Evolutionary conservation across 1,140 invertebrate species (phyloP), one percentile per base, ranked within the genome.

Genomic region (Periplaneta americana): DNA sequence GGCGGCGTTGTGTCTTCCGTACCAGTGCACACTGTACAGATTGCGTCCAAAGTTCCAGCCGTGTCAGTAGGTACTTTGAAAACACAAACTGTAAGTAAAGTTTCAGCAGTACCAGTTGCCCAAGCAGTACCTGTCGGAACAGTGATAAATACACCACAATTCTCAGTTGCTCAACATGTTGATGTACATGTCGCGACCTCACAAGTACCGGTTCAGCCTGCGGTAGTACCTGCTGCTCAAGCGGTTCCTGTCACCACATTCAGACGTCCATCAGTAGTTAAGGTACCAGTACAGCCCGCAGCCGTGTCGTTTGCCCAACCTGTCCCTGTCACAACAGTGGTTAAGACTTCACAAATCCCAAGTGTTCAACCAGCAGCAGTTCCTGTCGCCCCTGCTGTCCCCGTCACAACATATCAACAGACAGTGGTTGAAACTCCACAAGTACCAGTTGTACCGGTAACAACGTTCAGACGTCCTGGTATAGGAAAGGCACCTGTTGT

Each of bases 231-330:
- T 3, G 15, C 22, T n/a, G n/a, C n/a, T n/a, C n/a, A n/a, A n/a
- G n/a, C 79, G 34, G 34, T 35, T 9, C 36, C 39, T n/a, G 6
- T n/a, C 6, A 9, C 48, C 13, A 34, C 79, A n/a, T 13, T 33
- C n/a, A 57, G 37, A 37, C 80, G 18, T 4, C 78, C 22, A 37
- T 22, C 78, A 37, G 78, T 79, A 2, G 13, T n/a, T 79, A 15
- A 15, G 31, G 76, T 78, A n/a, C 76, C n/a, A n/a, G n/a, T n/a
- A 10, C 18, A 15, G 39, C 13, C 13, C 39, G 11, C 39, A 57
- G 39, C 39, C 39, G 10, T 34, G 6, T 34, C 79, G 28, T 80
- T 80, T 80, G 79, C 74, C 28, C 48, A 80, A 75, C 22, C 80
- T 34, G 80, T 80, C 17, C 1, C 39, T 33, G 2, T 31, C 28